phyloP scores from a whole-genome alignment of 2,888 invertebrate genomes.

The Dolomedes plantarius region DNA sequence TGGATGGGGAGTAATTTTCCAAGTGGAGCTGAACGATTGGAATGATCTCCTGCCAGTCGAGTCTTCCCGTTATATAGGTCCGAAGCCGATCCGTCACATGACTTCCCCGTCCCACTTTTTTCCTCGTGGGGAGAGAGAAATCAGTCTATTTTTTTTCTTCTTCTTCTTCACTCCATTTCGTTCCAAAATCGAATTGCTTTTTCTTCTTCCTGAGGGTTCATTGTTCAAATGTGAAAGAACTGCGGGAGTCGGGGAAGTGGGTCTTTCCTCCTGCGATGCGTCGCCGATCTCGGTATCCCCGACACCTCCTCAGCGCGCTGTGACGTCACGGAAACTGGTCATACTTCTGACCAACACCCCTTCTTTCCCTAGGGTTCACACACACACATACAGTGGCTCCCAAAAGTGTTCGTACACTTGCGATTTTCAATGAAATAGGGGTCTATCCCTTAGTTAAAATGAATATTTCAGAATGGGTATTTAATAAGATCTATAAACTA shows the following conservation, averaged over 20 bases:
- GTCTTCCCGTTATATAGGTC: conserved; percentile 50
- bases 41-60: conserved; percentile 8
- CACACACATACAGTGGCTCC: too few species aligned
- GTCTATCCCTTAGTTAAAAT: too few species aligned
- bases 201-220: conserved; percentile 37
- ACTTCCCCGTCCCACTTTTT: conserved; percentile 16
- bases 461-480: too few species aligned
- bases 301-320: too few species aligned
- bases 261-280: conserved; percentile 13
- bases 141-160: too few species aligned
- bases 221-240: conserved; percentile 63
- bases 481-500: too few species aligned
- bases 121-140: conserved; percentile 53
- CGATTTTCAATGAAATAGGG: too few species aligned
- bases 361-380: too few species aligned
- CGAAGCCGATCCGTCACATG: conserved; percentile 30
- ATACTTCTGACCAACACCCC: too few species aligned
- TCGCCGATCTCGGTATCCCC: too few species aligned
- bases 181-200: conserved; percentile 38
- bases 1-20: conserved; percentile 1
- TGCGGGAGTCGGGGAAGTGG: conserved; percentile 33
- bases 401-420: too few species aligned
- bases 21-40: conserved; percentile 7
- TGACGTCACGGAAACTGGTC: too few species aligned
- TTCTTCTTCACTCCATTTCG: conserved; percentile 21